These are phyloP conservation scores for Fragum whitleyi DNA, from an alignment of 2,888 invertebrate species.

Conservation along the genomic window DNA sequence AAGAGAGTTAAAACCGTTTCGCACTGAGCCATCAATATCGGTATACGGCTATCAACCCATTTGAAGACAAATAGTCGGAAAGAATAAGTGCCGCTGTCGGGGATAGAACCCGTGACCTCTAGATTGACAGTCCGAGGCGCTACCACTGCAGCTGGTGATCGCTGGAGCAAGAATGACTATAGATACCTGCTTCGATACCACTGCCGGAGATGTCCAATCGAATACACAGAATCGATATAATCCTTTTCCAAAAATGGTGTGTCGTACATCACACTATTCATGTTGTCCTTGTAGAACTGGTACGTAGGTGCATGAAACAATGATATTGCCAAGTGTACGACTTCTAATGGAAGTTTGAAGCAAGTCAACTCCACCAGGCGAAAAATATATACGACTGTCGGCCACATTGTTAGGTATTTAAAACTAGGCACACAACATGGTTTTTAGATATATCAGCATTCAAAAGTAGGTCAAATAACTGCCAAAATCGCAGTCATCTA, in stretches of 20 bases:
- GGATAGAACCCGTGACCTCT: no score
- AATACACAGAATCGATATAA: conserved; percentile 11
- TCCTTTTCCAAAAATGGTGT: conserved; percentile 4
- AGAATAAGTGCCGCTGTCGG: no score
- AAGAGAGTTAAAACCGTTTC: no score
- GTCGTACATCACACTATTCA: conserved; percentile 5
- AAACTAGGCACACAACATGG: neutral
- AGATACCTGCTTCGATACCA: conserved; percentile 17
- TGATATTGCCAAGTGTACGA: neutral
- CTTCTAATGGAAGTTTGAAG: neutral
- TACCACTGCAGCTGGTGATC: no score
- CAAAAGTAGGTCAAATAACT: neutral
- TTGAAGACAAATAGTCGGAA: no score
- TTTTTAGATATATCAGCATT: neutral
- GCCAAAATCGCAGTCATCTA: no score
- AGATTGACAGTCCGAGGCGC: no score
- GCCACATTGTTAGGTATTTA: neutral
- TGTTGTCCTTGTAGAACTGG: conserved; percentile 12
- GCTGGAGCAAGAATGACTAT: no score
- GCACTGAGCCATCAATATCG: no score
- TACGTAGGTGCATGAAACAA: neutral
- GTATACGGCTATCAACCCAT: no score
- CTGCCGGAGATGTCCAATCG: conserved; percentile 3
- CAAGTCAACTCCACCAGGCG: neutral
- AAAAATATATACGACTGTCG: neutral